These are phyloP conservation scores for Nothoprocta pentlandii DNA, from an alignment of 2,113 vertebrate genomes.

Conservation along the genomic window DNA sequence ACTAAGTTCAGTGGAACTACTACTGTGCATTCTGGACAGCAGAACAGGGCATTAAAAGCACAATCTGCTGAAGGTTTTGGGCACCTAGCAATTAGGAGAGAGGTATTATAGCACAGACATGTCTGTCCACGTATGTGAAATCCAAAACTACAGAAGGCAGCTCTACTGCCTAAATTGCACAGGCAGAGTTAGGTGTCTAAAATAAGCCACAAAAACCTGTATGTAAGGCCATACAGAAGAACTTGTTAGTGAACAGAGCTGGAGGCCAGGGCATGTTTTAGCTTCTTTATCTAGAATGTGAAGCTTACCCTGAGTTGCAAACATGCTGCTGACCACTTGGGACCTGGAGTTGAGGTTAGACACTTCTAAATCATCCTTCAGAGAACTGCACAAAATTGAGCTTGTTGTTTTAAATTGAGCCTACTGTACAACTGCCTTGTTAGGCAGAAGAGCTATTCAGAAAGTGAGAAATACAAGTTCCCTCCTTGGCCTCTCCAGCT, in stretches of 20 bases:
- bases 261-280: background rate
- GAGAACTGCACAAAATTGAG: background rate
- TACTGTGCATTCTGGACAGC: background rate
- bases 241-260: background rate
- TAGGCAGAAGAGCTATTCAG: background rate
- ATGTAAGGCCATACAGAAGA: background rate
- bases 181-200: background rate
- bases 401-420: background rate
- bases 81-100: background rate
- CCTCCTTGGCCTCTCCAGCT: background rate
- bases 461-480: background rate
- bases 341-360: background rate
- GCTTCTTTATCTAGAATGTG: fast-evolving
- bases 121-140: background rate
- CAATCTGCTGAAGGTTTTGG: background rate
- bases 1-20: background rate
- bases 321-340: background rate
- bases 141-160: background rate
- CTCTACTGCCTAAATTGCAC: background rate
- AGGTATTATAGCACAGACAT: fast-evolving
- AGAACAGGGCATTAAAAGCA: background rate
- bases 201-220: background rate
- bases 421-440: background rate
- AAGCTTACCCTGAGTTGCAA: background rate
- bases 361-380: background rate